Evolutionary conservation across 2,797 vertebrate species (phyloP).

Genomic region (Peromyscus eremicus): DNA sequence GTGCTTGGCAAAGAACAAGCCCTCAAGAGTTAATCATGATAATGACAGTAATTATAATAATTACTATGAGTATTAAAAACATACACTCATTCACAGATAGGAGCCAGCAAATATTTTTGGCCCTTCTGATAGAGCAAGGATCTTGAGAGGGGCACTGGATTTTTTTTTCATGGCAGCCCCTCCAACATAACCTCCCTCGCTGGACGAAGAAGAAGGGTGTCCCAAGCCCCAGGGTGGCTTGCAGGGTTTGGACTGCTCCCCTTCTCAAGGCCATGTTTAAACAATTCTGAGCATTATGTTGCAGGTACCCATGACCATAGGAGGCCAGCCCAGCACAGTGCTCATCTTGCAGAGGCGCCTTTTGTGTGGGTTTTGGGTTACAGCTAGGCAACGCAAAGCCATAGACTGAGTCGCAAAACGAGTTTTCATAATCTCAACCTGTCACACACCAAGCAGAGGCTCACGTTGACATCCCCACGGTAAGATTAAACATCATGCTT

Average conservation of each 20-base stretch:
- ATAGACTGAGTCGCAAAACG: slow-evolving; percentile 76
- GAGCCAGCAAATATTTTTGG: slow-evolving; percentile 15
- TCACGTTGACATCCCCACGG: slow-evolving; percentile 75
- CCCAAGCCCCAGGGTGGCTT: background rate
- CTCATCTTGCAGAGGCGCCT: slow-evolving; percentile 76
- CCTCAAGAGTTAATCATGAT: slow-evolving; percentile 63
- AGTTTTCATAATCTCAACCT: slow-evolving; percentile 83
- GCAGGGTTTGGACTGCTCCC: background rate
- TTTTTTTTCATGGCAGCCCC: slow-evolving; percentile 11
- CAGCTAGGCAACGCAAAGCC: slow-evolving; percentile 73
- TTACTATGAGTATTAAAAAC: slow-evolving; percentile 61
- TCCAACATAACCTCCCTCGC: background rate
- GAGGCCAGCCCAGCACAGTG: slow-evolving; percentile 55
- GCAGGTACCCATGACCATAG: slow-evolving; percentile 69
- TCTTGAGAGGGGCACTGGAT: slow-evolving; percentile 37
- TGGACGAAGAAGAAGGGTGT: background rate
- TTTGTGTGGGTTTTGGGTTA: slow-evolving; percentile 83
- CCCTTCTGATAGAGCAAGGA: slow-evolving; percentile 60
- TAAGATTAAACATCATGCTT: slow-evolving; percentile 82
- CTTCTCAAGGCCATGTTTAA: slow-evolving; percentile 69
- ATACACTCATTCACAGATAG: slow-evolving; percentile 33
- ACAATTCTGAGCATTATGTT: slow-evolving; percentile 72
- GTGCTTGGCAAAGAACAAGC: slow-evolving; percentile 61
- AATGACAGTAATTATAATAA: slow-evolving; percentile 71
- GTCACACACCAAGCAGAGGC: slow-evolving; percentile 76